Percentiles rank a stretch among this genome's conserved stretches.
These are phyloP conservation scores for Lepisosteus oculatus DNA, from an alignment of 2,113 vertebrate species.

Conservation along the genomic window DNA sequence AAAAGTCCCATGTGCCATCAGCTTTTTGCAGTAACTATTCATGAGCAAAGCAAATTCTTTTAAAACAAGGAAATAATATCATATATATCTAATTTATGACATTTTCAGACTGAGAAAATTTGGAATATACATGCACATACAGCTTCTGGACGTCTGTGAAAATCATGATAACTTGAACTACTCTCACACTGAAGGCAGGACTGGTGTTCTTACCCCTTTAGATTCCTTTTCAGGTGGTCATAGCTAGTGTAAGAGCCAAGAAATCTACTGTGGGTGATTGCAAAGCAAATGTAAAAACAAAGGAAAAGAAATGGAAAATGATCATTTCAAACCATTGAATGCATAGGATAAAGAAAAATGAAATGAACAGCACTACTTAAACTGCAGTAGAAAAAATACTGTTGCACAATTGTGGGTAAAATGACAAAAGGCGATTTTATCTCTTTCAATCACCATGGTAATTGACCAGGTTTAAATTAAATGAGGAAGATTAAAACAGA, in stretches of 20 bases:
- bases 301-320: slow-evolving; percentile 38
- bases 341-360: too few relatives aligned
- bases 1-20: background rate
- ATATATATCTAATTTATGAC: too few relatives aligned
- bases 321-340: slow-evolving; percentile 49
- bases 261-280: slow-evolving; percentile 64
- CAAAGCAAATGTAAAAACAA: slow-evolving; percentile 71
- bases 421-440: too few relatives aligned
- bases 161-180: slow-evolving; percentile 49
- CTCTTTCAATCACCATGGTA: too few relatives aligned
- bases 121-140: slow-evolving; percentile 54
- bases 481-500: too few relatives aligned
- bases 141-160: slow-evolving; percentile 45
- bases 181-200: slow-evolving; percentile 56
- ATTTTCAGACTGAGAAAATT: too few relatives aligned
- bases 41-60: background rate
- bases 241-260: slow-evolving; percentile 75
- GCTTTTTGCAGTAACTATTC: background rate
- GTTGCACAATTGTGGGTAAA: too few relatives aligned
- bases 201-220: slow-evolving; percentile 67
- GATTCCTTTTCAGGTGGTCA: slow-evolving; percentile 74
- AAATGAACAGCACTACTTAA: background rate
- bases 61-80: too few relatives aligned
- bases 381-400: background rate
- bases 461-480: too few relatives aligned